Evolutionary conservation across 2,888 invertebrate species (phyloP).

Genomic region (Anthrax anthrax): DNA sequence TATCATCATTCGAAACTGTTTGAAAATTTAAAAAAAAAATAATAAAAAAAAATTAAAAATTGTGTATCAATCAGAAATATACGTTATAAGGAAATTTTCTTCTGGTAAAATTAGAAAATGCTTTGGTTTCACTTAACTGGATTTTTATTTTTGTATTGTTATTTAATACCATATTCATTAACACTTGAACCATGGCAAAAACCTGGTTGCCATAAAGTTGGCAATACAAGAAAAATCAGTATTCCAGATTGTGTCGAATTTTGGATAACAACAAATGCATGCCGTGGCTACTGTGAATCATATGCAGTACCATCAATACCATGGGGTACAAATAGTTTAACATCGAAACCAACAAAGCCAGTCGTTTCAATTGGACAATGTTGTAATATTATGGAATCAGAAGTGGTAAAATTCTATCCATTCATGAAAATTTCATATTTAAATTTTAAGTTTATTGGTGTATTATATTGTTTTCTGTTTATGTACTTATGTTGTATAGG

Average conservation of each 20-base stretch:
- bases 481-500: constrained; percentile 32
- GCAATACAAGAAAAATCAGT: constrained; percentile 63
- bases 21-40: no score
- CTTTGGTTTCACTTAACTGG: no score
- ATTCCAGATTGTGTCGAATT: constrained; percentile 78
- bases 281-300: constrained; percentile 75
- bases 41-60: no score
- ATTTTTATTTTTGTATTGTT: constrained; percentile 3
- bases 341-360: constrained; percentile 40
- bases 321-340: constrained; percentile 14
- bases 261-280: constrained; percentile 72
- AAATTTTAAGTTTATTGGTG: not conserved
- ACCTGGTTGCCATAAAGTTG: constrained; percentile 69
- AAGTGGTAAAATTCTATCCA: constrained; percentile 46
- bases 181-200: constrained; percentile 48
- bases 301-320: constrained; percentile 65
- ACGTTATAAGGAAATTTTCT: no score
- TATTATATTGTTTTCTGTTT: not conserved
- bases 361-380: constrained; percentile 74
- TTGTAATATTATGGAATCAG: constrained; percentile 81
- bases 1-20: no score
- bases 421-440: constrained; percentile 1
- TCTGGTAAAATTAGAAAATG: no score
- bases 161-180: constrained; percentile 26
- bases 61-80: no score